Base-by-base conservation (phyloP, 2,888 invertebrate species). In the Aspidapion aeneum region DNA sequence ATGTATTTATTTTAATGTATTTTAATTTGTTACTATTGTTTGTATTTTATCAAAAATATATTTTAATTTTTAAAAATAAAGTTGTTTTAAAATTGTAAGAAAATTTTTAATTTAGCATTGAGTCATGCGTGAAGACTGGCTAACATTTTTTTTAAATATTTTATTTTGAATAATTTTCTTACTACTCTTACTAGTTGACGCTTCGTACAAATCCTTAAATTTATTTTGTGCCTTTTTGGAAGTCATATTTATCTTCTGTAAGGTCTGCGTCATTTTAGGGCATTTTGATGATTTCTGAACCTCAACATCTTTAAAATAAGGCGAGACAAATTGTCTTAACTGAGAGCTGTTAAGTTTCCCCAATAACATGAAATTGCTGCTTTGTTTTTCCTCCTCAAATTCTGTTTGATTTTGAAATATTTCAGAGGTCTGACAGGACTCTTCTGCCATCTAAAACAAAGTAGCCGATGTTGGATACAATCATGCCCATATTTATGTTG, bases 251-350 rank as follows among this genome's bases (percentile, higher is more conserved):
- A 35, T 7, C 35, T 35, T 35, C 35, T 35, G 5, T 12, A 35
- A 35, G 35, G 35, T 35, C 12, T 35, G 35, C 5, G 35, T 35
- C 5, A 12, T 35, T 35, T 35, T 35, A 12, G 35, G 35, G 35
- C 12, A 12, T 35, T 35, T 35, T 12, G 35, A 12, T 7, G 35
- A 7, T 12, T 7, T 35, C 1, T 18, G 56, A 49, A 66, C 61
- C 7, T 21, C n/a, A 5, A 52, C 58, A 18, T 66, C 65, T 57
- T 68, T 72, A 55, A 66, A 72, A 62, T 71, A 71, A 12, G 73
- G 72, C n/a, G 70, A 73, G 1, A 73, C 71, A 52, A 72, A 69
- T 58, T 71, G 71, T 60, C 73, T 61, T 54, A 73, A 71, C 51
- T 73, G 71, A 1, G 68, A 67, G 59, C 73, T 73, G 18, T 68